A percentile compares a stretch with the other conserved stretches of the same genome.
phyloP scores from a whole-genome alignment of 2,113 vertebrate genomes.

The Cryptoleucopteryx plumbea region DNA sequence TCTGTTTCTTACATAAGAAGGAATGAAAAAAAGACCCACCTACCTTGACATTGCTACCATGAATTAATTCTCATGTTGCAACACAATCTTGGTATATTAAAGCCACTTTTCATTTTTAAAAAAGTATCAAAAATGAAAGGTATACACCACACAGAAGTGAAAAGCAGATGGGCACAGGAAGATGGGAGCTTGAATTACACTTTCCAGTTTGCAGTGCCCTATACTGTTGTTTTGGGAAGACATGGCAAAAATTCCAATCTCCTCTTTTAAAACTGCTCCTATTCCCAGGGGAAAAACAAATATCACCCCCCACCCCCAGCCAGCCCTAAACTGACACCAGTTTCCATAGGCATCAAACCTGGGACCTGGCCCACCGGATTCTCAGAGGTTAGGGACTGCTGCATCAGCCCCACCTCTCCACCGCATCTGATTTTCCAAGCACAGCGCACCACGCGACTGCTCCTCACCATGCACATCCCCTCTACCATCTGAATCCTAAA shows the following conservation, averaged over 20 bases:
- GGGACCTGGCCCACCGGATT: neutral
- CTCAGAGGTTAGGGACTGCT: neutral
- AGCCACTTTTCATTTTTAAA: neutral
- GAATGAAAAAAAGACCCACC: neutral
- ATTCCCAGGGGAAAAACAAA: neutral
- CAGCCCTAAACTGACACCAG: neutral
- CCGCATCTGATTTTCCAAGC: neutral
- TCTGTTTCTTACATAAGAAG: neutral
- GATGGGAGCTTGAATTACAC: neutral
- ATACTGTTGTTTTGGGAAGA: neutral
- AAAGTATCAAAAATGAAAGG: neutral
- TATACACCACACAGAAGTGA: neutral
- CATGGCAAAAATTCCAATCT: neutral
- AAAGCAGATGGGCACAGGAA: neutral
- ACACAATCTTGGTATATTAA: neutral
- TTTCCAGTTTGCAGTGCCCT: neutral
- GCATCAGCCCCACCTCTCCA: neutral
- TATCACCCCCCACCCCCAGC: neutral
- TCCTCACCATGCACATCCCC: neutral
- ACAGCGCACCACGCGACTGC: rapidly evolving
- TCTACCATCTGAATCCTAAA: neutral
- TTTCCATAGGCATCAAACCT: neutral
- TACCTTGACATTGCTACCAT: neutral
- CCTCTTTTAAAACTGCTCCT: neutral
- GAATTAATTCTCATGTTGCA: neutral